Percentiles rank a stretch among this genome's conserved stretches.
Conservation (phyloP, 92 coral and sea anemone genomes). For the Chrysogorgia sp. region DNA sequence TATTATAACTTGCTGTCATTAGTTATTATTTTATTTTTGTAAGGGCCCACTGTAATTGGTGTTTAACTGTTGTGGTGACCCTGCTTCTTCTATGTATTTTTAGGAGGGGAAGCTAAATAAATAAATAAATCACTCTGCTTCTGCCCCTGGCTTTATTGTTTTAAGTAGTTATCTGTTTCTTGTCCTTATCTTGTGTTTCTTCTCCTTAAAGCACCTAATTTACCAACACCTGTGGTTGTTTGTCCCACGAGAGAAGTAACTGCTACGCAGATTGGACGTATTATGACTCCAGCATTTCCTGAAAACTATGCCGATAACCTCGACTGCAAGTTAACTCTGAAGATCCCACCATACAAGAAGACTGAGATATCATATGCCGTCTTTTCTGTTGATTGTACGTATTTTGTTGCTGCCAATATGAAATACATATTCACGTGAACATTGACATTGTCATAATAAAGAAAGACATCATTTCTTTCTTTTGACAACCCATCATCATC, state of each 20-base stretch:
- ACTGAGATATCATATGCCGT: slow-evolving; percentile 66
- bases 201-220: slow-evolving; percentile 4
- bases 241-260: slow-evolving; percentile 74
- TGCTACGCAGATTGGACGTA: slow-evolving; percentile 63
- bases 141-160: neutral
- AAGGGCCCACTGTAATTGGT: too few species aligned
- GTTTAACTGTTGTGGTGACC: too few species aligned
- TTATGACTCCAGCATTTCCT: slow-evolving; percentile 71
- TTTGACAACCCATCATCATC: too few species aligned
- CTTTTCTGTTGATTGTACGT: slow-evolving; percentile 56
- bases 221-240: slow-evolving; percentile 53
- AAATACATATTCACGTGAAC: too few species aligned
- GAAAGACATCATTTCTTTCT: too few species aligned
- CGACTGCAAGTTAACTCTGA: slow-evolving; percentile 70
- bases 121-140: too few species aligned
- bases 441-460: too few species aligned
- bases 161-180: neutral
- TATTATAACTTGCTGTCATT: too few species aligned
- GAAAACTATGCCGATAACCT: slow-evolving; percentile 55
- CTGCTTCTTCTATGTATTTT: too few species aligned
- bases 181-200: too few species aligned
- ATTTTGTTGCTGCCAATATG: neutral
- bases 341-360: slow-evolving; percentile 81
- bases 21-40: too few species aligned
- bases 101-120: too few species aligned